These are phyloP conservation scores for Papilio elwesi DNA, from an alignment of 2,888 invertebrate genomes.

Conservation along the genomic window DNA sequence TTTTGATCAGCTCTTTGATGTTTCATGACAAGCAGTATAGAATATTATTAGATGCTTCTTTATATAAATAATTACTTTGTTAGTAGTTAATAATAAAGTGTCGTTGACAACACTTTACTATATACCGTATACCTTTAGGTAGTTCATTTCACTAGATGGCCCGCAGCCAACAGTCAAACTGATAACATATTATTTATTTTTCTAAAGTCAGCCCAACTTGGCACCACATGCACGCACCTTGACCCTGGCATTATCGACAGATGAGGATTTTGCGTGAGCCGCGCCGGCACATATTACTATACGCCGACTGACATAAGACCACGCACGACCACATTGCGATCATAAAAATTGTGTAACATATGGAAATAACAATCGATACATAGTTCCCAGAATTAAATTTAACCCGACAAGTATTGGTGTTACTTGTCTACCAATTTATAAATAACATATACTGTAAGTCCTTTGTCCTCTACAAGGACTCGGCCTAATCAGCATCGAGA, in stretches of 20 bases:
- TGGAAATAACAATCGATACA: background rate
- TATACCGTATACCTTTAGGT: background rate
- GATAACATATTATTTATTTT: too few relatives aligned
- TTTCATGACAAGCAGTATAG: too few relatives aligned
- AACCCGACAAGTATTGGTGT: background rate
- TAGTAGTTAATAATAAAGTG: too few relatives aligned
- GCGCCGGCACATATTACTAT: conserved; percentile 16
- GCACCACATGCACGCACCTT: conserved; percentile 19
- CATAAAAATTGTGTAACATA: conserved; percentile 28
- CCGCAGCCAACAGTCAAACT: too few relatives aligned
- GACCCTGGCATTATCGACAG: conserved; percentile 45
- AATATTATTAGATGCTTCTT: too few relatives aligned
- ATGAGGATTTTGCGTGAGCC: conserved; percentile 49
- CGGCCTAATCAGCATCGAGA: too few relatives aligned
- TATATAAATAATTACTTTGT: too few relatives aligned
- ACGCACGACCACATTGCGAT: conserved; percentile 33
- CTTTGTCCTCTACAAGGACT: background rate
- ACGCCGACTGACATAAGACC: conserved; percentile 20
- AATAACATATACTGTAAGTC: background rate
- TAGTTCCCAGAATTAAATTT: background rate
- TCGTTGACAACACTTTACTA: background rate
- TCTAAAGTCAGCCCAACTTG: too few relatives aligned
- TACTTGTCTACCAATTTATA: background rate
- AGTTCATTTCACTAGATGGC: too few relatives aligned
- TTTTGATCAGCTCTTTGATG: too few relatives aligned